Base-by-base conservation (phyloP, 1,140 invertebrate species). In the Laupala kohalensis region DNA sequence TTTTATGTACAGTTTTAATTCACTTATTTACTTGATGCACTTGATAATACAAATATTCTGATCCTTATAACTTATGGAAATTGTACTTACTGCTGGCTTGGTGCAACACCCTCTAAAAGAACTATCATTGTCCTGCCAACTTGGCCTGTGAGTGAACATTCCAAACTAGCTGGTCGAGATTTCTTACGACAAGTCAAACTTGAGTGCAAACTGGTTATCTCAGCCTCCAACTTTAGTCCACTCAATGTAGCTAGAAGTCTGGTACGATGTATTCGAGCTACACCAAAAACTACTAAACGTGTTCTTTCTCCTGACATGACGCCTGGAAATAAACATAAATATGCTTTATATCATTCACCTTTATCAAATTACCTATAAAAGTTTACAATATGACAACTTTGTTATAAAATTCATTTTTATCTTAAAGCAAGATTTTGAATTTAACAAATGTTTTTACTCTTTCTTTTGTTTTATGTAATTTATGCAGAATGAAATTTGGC, bases 71-170 rank as follows among this genome's bases (percentile, higher is more conserved):
- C 53, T 71, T 53, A 75, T 63, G 24, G 66, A 69, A n/a, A 64
- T 23, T 2, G n/a, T 68, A 84, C 85, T 83, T 77, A 92, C 89
- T 97, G 94, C 79, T 95, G 92, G 81, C 88, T 92, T 1, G 94
- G 93, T 6, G 92, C 89, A 13, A 90, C 87, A 9, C 95, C 95
- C 82, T 97, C 95, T 0, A 96, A 81, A 25, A 98, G 81, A 30
- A 95, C 92, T 72, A 98, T 95, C 89, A 92, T 95, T 2, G 94
- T 93, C 65, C 93, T 86, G 3, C 94, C 95, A 63, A 97, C 87
- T 79, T 96, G 94, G 3, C 94, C 94, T 12, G 91, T 94, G 5
- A 96, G 83, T 13, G 93, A 95, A 76, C 91, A 93, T 77, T 97
- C 95, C 9, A 93, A 84, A 66, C 89, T 86, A 15, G 81, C 83